These are phyloP conservation scores for Scleropages formosus DNA, from an alignment of 2,797 vertebrate genomes.

Conservation along the genomic window DNA sequence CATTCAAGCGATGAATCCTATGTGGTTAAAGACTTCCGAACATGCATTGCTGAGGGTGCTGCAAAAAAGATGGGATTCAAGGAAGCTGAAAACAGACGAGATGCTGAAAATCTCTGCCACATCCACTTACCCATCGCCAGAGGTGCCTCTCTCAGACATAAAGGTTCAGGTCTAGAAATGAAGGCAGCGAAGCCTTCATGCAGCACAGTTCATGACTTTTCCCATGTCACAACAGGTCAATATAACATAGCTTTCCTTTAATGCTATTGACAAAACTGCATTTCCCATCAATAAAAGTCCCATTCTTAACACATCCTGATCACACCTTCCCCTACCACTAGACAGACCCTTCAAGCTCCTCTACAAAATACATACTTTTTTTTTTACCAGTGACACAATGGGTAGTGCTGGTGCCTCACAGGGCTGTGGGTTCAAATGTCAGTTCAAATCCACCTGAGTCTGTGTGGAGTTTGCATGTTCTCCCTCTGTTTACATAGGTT, in stretches of 20 bases:
- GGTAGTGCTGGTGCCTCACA: no score
- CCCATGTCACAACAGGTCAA: constrained; percentile 48
- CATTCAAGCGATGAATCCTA: no score
- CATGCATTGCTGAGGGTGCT: no score
- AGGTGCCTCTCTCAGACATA: neutral
- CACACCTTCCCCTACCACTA: constrained; percentile 33
- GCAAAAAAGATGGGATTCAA: no score
- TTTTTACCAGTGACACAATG: no score
- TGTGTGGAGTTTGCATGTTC: no score
- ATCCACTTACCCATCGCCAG: neutral
- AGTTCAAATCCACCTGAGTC: no score
- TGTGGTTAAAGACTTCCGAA: no score
- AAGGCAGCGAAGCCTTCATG: neutral
- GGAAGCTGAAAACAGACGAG: neutral
- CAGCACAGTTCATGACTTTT: constrained; percentile 29
- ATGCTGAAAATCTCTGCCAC: neutral
- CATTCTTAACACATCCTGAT: constrained; percentile 32
- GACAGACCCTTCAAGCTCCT: constrained; percentile 30
- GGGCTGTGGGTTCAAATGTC: no score
- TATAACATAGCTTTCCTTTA: constrained; percentile 49
- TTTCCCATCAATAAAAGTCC: constrained; percentile 50
- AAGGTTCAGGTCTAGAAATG: neutral
- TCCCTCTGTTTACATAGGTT: no score
- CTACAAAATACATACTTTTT: neutral
- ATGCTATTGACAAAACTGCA: constrained; percentile 49